Evolutionary conservation across 1,140 invertebrate species (phyloP), one percentile per base, ranked within the genome.

Genomic region (Lineus longissimus): DNA sequence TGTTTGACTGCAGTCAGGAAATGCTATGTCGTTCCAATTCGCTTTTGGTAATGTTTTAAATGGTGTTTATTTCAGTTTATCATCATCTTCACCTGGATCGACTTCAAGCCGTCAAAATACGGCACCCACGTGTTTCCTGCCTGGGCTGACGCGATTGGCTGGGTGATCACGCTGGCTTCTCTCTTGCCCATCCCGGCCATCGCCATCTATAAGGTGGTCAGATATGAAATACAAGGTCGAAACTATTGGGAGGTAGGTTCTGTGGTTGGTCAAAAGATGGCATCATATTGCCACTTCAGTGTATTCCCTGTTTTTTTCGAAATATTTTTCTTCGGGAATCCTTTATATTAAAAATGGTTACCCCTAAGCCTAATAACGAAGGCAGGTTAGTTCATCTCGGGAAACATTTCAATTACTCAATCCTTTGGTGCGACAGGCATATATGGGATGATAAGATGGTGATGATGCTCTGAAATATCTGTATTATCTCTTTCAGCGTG

Each of bases 81-180:
- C 29, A 62, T 82, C 36, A 64, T 80, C 0, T 83, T 81, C 62
- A 76, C 76, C 1, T 76, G 73, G 65, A 63, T 76, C 15, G 75
- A 81, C 61, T 74, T 77, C 66, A 70, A 73, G 30, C 75, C 75
- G 13, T 73, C 77, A 1, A 70, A 70, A 19, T 82, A 81, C 65
- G 74, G 73, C 25, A 62, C 67, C n/a, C 71, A 79, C 36, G 25
- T 70, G 2, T 82, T 77, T 65, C 80, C 80, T 1, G 51, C 17
- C 13, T 83, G 81, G 81, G 76, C 80, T 17, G 76, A 81, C 56
- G 76, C 62, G 22, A n/a, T 81, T 19, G 81, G 81, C 6, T 77
- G 73, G 65, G 15, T 69, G 1, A 66, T 83, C 7, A 74, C 80
- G 7, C 36, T 81, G 4, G 61, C 71, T 9, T 81, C 80, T n/a